A percentile compares a stretch with the other conserved stretches of the same genome.
phyloP scores from a whole-genome alignment of 2,113 vertebrate genomes.

The Oxyura jamaicensis region DNA sequence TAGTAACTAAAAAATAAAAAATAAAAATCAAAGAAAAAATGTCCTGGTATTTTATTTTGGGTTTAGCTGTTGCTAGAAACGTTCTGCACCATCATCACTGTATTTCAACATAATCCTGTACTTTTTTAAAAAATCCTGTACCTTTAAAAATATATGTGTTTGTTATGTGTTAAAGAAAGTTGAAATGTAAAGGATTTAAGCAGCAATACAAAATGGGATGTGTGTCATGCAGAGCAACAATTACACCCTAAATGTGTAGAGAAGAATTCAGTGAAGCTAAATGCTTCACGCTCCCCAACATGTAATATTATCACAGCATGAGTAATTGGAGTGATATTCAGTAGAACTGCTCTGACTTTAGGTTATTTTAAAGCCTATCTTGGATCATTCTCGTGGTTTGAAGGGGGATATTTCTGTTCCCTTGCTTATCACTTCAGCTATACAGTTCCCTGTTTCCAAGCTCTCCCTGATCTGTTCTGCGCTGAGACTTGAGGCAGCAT shows the following conservation, averaged over 20 bases:
- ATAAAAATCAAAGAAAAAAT: background rate
- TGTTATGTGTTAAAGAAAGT: slow-evolving; percentile 17
- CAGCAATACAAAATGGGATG: slow-evolving; percentile 36
- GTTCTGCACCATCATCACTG: background rate
- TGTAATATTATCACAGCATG: slow-evolving; percentile 63
- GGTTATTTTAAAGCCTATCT: slow-evolving; percentile 49
- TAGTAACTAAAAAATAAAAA: background rate
- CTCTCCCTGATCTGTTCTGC: background rate
- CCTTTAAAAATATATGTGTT: slow-evolving; percentile 29
- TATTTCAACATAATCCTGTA: background rate
- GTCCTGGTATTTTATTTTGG: background rate
- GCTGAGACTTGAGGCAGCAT: background rate
- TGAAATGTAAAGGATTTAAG: slow-evolving; percentile 41
- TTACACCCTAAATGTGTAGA: slow-evolving; percentile 38
- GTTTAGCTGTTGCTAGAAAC: background rate
- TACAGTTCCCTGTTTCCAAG: background rate
- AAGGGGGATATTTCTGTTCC: background rate
- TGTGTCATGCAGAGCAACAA: slow-evolving; percentile 44
- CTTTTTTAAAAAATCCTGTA: slow-evolving; percentile 1
- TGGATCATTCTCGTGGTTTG: background rate
- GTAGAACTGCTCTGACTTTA: slow-evolving; percentile 35
- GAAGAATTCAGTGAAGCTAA: slow-evolving; percentile 40
- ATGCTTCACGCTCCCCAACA: background rate
- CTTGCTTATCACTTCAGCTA: background rate
- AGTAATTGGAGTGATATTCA: slow-evolving; percentile 44